These are phyloP conservation scores for Syngnathus floridae DNA, from an alignment of 2,113 vertebrate species.

Conservation along the genomic window DNA sequence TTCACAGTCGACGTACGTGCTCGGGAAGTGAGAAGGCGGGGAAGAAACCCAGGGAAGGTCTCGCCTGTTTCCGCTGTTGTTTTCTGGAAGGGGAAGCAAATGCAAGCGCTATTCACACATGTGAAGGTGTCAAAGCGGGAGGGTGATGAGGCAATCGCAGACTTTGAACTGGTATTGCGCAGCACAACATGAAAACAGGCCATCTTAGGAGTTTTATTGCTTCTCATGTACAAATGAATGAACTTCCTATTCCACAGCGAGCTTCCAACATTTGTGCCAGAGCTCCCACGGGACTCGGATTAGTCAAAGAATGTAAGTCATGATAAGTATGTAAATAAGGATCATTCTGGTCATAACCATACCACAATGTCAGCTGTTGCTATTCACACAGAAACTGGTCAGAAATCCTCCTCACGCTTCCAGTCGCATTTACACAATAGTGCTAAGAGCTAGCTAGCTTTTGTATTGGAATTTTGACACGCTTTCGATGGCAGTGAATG, in stretches of 20 bases:
- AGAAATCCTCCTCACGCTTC: conserved; percentile 23
- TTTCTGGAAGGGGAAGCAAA: conserved; percentile 9
- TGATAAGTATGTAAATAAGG: conserved; percentile 56
- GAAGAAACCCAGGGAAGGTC: conserved; percentile 21
- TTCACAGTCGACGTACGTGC: conserved; percentile 10
- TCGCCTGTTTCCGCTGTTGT: conserved; percentile 12
- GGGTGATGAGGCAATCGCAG: conserved; percentile 30
- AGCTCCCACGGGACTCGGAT: conserved; percentile 53
- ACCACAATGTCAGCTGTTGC: conserved; percentile 39
- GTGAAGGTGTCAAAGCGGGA: conserved; percentile 11
- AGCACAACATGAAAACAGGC: conserved; percentile 30
- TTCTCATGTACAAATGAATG: conserved; percentile 39
- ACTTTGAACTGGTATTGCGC: conserved; percentile 28
- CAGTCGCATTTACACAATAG: conserved; percentile 36
- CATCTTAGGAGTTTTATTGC: conserved; percentile 13
- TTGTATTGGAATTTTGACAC: conserved; percentile 47
- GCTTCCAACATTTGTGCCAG: conserved; percentile 59
- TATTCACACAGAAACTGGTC: conserved; percentile 25
- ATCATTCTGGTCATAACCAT: conserved; percentile 53
- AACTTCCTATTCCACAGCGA: conserved; percentile 52
- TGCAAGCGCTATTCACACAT: conserved; percentile 25
- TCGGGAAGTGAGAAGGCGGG: conserved; percentile 22
- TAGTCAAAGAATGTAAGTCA: conserved; percentile 67
- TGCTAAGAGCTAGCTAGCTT: conserved; percentile 30
- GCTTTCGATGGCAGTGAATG: conserved; percentile 64